Evolutionary conservation across 2,888 invertebrate genomes (phyloP), one percentile per base, ranked within the genome.

Genomic region (Eilema sororculum): DNA sequence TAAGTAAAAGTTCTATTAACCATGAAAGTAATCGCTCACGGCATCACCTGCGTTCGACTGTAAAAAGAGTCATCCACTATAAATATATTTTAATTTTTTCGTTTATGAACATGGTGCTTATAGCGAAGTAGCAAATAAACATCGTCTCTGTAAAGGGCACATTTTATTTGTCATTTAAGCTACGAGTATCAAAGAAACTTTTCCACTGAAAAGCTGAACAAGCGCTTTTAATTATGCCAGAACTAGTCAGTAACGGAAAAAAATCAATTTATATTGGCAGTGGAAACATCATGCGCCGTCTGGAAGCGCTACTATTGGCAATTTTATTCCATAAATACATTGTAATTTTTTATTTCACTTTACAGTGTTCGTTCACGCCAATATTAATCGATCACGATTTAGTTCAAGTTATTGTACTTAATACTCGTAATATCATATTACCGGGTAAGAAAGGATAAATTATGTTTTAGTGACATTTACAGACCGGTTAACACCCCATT

Each of bases 261-360:
- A 84, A 88, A 85, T 85, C 78, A 80, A 77, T 84, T 85, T 83
- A 75, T 81, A 79, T 80, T 81, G 84, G 79, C 78, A 80, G 65
- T 76, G 73, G 77, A 74, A 78, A 79, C 81, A 81, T 82, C 81
- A 81, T 81, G 82, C 83, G 79, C 81, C 22, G 10, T 16, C 37
- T 72, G 75, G 69, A n/a, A 71, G 78, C 62, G 65, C 52, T 70
- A 71, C 77, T 78, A 69, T 77, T 71, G 68, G 81, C 79, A 71
- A 79, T 76, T 78, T 80, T 70, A 77, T 80, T 79, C 76, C 72
- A 78, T 75, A n/a, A n/a, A 78, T 78, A 24, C 16, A 22, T 24
- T 58, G 25, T 58, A 13, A 25, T 24, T 24, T 58, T 80, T 76
- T 76, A 74, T 77, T 81, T 59, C 83, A 67, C 72, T 84, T 79